Percentiles rank a stretch among this genome's conserved stretches.
phyloP scores from a whole-genome alignment of 2,888 invertebrate genomes.

The Alentia gelatinosa region DNA sequence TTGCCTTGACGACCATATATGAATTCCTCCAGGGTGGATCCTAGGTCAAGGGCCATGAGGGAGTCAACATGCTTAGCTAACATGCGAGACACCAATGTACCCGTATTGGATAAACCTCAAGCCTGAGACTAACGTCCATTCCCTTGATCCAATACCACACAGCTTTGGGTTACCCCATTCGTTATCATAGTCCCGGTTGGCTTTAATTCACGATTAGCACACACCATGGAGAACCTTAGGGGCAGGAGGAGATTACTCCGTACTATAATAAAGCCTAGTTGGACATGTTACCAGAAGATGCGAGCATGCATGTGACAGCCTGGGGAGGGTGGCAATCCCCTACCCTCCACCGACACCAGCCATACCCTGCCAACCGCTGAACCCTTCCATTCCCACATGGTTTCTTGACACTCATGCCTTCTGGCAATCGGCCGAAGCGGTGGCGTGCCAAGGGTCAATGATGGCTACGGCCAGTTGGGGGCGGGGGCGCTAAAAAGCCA shows the following conservation, averaged over 20 bases:
- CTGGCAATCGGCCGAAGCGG: not conserved
- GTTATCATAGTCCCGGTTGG: not conserved
- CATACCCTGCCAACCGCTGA: not conserved
- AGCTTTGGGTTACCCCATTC: not conserved
- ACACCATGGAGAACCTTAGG: not conserved
- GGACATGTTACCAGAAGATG: not conserved
- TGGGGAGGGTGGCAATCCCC: not conserved
- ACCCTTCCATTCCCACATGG: not conserved
- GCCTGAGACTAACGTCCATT: not conserved
- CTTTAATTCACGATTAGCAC: not conserved
- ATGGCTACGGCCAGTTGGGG: not conserved
- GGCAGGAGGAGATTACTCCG: not conserved
- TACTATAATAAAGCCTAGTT: not conserved
- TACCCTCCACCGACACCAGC: not conserved
- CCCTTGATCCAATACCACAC: not conserved
- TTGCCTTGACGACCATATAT: slow-evolving; percentile 22
- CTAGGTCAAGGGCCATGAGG: not conserved
- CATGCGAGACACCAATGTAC: slow-evolving; percentile 11
- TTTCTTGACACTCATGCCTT: slow-evolving; percentile 12
- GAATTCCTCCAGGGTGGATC: not conserved
- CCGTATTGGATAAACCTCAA: not conserved
- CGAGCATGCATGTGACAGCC: not conserved
- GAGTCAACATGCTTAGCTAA: not conserved
- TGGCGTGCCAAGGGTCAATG: slow-evolving; percentile 32
- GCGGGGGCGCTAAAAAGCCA: not conserved